These are phyloP conservation scores for Corydoras maculifer DNA, from an alignment of 2,113 vertebrate species.

Conservation along the genomic window DNA sequence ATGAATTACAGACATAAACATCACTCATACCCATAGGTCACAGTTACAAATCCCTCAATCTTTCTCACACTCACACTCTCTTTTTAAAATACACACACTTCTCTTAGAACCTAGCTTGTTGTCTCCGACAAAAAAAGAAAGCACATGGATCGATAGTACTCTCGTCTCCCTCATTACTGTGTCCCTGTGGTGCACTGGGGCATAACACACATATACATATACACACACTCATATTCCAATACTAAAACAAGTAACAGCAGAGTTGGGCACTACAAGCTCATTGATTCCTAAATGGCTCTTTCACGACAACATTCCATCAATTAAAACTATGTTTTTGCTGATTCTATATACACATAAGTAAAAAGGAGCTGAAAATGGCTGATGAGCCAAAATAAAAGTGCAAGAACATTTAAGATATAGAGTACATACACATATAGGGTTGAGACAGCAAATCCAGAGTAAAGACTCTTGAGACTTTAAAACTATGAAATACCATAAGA, in stretches of 20 bases:
- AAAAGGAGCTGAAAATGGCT: too few relatives aligned
- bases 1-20: slow-evolving; percentile 6
- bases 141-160: slow-evolving; percentile 24
- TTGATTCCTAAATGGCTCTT: background rate
- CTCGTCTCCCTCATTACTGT: slow-evolving; percentile 21
- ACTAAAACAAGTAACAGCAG: background rate
- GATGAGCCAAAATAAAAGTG: too few relatives aligned
- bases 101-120: slow-evolving; percentile 16
- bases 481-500: too few relatives aligned
- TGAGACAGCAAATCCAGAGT: too few relatives aligned
- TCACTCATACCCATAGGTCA: slow-evolving; percentile 6
- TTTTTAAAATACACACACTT: slow-evolving; percentile 6
- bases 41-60: background rate
- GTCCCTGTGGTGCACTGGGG: slow-evolving; percentile 17
- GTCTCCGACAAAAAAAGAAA: slow-evolving; percentile 10
- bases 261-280: background rate
- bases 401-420: too few relatives aligned
- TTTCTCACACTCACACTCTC: too few relatives aligned
- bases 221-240: background rate
- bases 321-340: background rate
- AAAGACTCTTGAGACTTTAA: too few relatives aligned
- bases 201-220: slow-evolving; percentile 14
- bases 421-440: too few relatives aligned
- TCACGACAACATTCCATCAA: slow-evolving; percentile 1
- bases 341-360: slow-evolving; percentile 3